Evolutionary conservation across 2,113 vertebrate genomes (phyloP).

Genomic region (Corythornis vintsioides): DNA sequence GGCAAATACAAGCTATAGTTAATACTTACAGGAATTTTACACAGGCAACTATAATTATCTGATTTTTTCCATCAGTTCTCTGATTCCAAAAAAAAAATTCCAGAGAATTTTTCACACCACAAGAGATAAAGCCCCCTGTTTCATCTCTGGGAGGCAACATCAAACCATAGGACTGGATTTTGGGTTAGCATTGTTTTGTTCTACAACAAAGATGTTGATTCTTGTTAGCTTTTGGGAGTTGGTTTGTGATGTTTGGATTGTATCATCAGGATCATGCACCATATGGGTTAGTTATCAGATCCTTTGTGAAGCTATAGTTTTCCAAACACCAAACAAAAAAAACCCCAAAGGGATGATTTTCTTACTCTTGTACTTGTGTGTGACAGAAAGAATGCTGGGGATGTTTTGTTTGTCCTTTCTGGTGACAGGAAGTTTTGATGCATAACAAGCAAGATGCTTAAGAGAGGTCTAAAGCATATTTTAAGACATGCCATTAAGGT

Average conservation of each 20-base stretch:
- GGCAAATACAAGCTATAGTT: background rate
- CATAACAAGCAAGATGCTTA: conserved; percentile 30
- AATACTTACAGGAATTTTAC: background rate
- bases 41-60: conserved; percentile 14
- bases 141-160: conserved; percentile 11
- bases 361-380: conserved; percentile 30
- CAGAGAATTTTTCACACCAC: background rate
- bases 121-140: conserved; percentile 20
- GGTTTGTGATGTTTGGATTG: conserved; percentile 55
- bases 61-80: conserved; percentile 33
- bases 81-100: conserved; percentile 10
- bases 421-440: conserved; percentile 41
- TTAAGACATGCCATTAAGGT: conserved; percentile 27
- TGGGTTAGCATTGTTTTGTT: conserved; percentile 33
- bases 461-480: background rate
- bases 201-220: background rate
- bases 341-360: background rate
- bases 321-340: conserved; percentile 17
- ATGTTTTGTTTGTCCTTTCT: background rate
- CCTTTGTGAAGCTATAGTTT: conserved; percentile 20
- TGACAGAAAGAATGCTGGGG: conserved; percentile 30
- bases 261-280: conserved; percentile 31
- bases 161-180: background rate
- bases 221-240: conserved; percentile 21
- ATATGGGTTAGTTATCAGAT: conserved; percentile 59